Base-by-base conservation (phyloP, 2,113 vertebrate species). In the Gambusia affinis region DNA sequence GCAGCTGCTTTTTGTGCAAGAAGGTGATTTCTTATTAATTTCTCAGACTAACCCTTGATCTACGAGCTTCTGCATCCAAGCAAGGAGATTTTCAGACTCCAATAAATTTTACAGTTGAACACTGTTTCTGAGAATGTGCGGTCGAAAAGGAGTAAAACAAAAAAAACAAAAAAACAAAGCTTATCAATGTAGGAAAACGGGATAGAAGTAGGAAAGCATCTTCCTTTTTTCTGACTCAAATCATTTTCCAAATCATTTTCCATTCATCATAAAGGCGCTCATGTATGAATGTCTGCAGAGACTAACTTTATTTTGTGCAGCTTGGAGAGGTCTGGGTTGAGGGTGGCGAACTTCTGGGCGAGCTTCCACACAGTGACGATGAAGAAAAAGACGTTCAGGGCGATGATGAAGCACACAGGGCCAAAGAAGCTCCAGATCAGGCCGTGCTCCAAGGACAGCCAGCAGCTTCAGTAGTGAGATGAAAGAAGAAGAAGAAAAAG, bases 391-490 rank as follows among this genome's bases (percentile, higher is more conserved):
- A 93, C 86, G 2, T 96, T 97, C 70, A 95, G 72, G 78, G 92
- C 0, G 75, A 96, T 79, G 83, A 96, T 90, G 77, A 92, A 12
- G 65, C 91, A 94, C 83, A 97, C 92, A 0, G 96, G 96, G 3
- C 93, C 95, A 1, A 92, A 88, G 89, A 97, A 96, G 63, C 95
- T 96, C 96, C 96, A 97, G 86, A 95, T 93, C 37, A 96, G 95
- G 63, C 92, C 92, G 0, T 60, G 0, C 0, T 88, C 1, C 0
- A 60, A 75, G 31, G 90, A 77, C 35, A 97, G 64, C 96, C 96
- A 97, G 90, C 96, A 97, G 90, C 96, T 97, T n/a, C 1, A 8
- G 33, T 57, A 3, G 29, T 6, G n/a, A 31, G 30, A 63, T 12
- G 12, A 42, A 75, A 29, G 35, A 72, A 72, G 39, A 42, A 42